Conservation (phyloP, 2,113 vertebrate species). For the Pollachius pollachius region DNA sequence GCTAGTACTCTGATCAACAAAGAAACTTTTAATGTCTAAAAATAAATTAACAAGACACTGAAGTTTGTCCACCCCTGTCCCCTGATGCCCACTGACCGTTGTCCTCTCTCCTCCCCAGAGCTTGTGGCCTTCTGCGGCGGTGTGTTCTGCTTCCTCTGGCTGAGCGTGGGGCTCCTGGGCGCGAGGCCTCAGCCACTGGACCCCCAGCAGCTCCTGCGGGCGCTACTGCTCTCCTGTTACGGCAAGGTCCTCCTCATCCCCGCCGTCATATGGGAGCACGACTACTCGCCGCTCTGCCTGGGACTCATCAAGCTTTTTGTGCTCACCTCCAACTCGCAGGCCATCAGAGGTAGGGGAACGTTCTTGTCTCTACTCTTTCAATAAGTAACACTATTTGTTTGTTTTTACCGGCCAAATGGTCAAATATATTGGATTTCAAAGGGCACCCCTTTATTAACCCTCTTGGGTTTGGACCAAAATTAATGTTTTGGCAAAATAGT, state of each 20-base stretch:
- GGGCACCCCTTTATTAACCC: too few species aligned
- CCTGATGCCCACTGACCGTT: too few species aligned
- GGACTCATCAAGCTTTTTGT: slow-evolving; percentile 90
- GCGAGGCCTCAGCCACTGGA: slow-evolving; percentile 52
- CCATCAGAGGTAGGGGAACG: slow-evolving; percentile 80
- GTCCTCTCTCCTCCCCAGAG: slow-evolving; percentile 68
- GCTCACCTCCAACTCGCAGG: slow-evolving; percentile 92
- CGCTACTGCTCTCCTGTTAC: slow-evolving; percentile 89
- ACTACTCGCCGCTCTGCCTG: slow-evolving; percentile 89
- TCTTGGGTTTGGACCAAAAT: too few species aligned
- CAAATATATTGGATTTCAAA: too few species aligned
- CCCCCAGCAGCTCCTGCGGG: slow-evolving; percentile 81
- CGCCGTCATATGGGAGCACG: slow-evolving; percentile 96
- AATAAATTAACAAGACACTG: too few species aligned
- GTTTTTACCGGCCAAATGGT: neutral
- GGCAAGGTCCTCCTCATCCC: slow-evolving; percentile 95
- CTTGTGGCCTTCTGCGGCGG: slow-evolving; percentile 83
- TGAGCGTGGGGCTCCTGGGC: slow-evolving; percentile 44
- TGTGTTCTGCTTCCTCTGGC: slow-evolving; percentile 80
- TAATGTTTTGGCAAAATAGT: too few species aligned
- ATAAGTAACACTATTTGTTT: slow-evolving; percentile 77
- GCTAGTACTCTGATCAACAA: too few species aligned
- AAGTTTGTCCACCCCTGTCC: too few species aligned
- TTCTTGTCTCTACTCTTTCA: slow-evolving; percentile 21
- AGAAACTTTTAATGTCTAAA: too few species aligned